Percentiles rank a stretch among this genome's conserved stretches.
phyloP scores from a whole-genome alignment of 2,888 invertebrate genomes.

The Germaria angustata region DNA sequence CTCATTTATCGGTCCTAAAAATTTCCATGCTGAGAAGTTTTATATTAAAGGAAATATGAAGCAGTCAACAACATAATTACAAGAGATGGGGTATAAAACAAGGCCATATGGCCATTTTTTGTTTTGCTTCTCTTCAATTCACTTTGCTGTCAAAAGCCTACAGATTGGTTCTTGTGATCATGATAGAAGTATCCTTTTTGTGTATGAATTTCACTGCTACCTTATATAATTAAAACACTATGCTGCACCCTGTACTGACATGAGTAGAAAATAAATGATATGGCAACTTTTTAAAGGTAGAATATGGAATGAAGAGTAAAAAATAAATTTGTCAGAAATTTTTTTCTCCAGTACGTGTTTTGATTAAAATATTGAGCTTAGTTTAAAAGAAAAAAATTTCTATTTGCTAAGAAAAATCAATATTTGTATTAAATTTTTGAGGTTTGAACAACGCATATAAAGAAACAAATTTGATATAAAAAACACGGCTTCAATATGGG shows the following conservation, averaged over 20 bases:
- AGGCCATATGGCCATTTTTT: too few relatives aligned
- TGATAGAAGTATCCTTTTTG: too few relatives aligned
- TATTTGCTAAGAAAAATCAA: conserved; percentile 6
- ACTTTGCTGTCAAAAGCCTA: too few relatives aligned
- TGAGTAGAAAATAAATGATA: not conserved
- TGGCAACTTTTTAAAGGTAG: not conserved
- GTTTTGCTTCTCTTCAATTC: too few relatives aligned
- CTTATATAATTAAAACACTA: too few relatives aligned
- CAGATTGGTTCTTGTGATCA: too few relatives aligned
- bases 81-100: too few relatives aligned
- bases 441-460: not conserved
- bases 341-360: conserved; percentile 55
- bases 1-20: too few relatives aligned
- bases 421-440: not conserved
- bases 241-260: not conserved
- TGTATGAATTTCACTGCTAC: too few relatives aligned
- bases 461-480: not conserved
- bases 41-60: too few relatives aligned
- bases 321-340: conserved; percentile 48
- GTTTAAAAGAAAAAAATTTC: not conserved
- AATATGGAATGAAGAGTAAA: not conserved
- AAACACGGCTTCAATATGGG: conserved; percentile 86
- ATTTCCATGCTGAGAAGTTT: too few relatives aligned
- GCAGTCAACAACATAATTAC: too few relatives aligned
- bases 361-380: conserved; percentile 41